A percentile compares a stretch with the other conserved stretches of the same genome.
Evolutionary conservation across 2,797 vertebrate genomes (phyloP).

Genomic region (Hafferia zeledoni): DNA sequence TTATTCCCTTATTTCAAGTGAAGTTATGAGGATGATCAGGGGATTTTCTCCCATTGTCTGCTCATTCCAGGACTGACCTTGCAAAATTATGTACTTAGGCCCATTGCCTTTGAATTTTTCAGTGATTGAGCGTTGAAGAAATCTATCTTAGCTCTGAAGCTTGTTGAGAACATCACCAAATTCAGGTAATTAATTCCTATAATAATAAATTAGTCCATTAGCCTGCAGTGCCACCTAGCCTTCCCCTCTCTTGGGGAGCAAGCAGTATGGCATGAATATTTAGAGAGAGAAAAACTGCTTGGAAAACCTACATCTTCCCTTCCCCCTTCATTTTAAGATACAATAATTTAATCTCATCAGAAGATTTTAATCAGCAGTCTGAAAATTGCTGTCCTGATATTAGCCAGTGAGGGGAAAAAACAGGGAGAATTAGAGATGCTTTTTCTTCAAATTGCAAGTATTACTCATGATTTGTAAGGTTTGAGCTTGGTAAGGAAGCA

Average conservation of each 20-base stretch:
- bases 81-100: neutral
- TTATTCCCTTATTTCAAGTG: neutral
- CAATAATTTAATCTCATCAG: neutral
- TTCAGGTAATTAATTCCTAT: neutral
- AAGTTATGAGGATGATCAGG: neutral
- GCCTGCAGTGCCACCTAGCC: conserved; percentile 65
- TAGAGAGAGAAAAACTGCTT: neutral
- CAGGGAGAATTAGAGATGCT: neutral
- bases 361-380: neutral
- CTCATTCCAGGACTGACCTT: neutral
- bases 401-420: neutral
- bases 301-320: neutral
- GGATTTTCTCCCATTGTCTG: neutral
- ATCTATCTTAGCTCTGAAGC: neutral
- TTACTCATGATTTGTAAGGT: conserved; percentile 25
- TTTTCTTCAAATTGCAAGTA: neutral
- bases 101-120: neutral
- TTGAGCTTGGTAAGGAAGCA: conserved; percentile 24
- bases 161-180: neutral
- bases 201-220: conserved; percentile 12
- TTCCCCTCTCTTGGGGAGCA: neutral
- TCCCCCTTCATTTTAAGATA: neutral
- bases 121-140: neutral
- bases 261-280: neutral
- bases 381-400: neutral